These are phyloP conservation scores for Oscheius sp. DNA, from an alignment of 2,888 invertebrate genomes.

Conservation along the genomic window DNA sequence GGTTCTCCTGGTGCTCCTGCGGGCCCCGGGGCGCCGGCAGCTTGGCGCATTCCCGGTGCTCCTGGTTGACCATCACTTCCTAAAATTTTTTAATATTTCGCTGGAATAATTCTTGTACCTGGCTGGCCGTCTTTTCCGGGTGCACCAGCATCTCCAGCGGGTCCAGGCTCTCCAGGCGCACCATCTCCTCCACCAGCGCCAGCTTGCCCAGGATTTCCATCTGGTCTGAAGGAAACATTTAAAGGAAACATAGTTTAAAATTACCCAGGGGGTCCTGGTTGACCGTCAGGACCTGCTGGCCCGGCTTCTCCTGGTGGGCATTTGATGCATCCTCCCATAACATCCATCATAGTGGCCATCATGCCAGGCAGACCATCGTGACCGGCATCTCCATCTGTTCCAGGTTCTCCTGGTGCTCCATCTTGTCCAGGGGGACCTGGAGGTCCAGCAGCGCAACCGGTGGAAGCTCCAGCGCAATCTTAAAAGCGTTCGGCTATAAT, in stretches of 20 bases:
- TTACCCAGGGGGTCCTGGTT: slow-evolving; percentile 16
- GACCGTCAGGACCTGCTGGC: slow-evolving; percentile 23
- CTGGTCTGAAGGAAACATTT: not conserved
- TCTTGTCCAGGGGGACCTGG: slow-evolving; percentile 18
- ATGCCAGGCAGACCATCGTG: slow-evolving; percentile 22
- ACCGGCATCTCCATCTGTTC: slow-evolving; percentile 25
- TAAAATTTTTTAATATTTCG: not conserved
- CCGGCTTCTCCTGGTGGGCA: slow-evolving; percentile 32
- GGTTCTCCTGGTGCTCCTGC: slow-evolving; percentile 25
- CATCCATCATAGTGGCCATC: slow-evolving; percentile 25
- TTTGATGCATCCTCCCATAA: slow-evolving; percentile 29
- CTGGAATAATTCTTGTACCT: not conserved
- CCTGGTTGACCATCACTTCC: slow-evolving; percentile 25
- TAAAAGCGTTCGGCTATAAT: not conserved
- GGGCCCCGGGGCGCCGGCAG: slow-evolving; percentile 16
- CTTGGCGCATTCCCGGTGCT: slow-evolving; percentile 13
- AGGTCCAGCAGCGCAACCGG: slow-evolving; percentile 31
- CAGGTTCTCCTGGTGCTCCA: slow-evolving; percentile 24
- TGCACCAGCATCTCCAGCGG: slow-evolving; percentile 16
- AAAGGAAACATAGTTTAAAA: not conserved
- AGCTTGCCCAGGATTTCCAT: slow-evolving; percentile 5
- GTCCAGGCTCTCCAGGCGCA: slow-evolving; percentile 17
- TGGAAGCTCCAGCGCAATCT: slow-evolving; percentile 24
- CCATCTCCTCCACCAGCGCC: not conserved
- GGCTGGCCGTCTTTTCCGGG: slow-evolving; percentile 4